Base-by-base conservation (phyloP, 2,797 vertebrate genomes). In the Xiphorhynchus erythropygius region DNA sequence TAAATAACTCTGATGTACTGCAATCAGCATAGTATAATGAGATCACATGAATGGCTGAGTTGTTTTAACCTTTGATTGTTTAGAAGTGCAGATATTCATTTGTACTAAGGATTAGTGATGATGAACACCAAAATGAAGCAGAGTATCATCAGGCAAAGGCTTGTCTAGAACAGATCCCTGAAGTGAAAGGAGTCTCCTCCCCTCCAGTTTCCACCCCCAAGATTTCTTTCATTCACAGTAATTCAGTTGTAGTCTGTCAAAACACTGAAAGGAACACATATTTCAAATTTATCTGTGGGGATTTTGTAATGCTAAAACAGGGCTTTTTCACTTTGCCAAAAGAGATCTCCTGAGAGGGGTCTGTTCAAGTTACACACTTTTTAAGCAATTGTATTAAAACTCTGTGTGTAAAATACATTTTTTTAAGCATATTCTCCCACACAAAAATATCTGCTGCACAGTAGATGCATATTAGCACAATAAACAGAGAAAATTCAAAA, bases 31-130 rank as follows among this genome's bases (percentile, higher is more conserved):
- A 93, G 90, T 86, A 95, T 96, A 96, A 96, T 90, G 96, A 96
- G 94, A 97, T 92, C 94, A 96, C 76, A 97, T 91, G 96, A 97
- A 95, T 93, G 96, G 93, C 85, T 67, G 94, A 94, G 84, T 84
- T n/a, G 44, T 96, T 97, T 96, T 97, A 97, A 97, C 97, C 97
- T 97, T 78, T 96, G 97, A 96, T 97, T 97, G 97, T 97, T 97
- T 97, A 96, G 97, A 96, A 97, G 95, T 94, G 89, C 67, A 90
- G 91, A 69, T 90, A 94, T 89, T 97, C 87, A 76, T 89, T 90
- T 88, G 67, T 90, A 89, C 90, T 76, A 37, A 82, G 75, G 80
- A 94, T 94, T 90, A 96, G 87, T 8, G 10, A 47, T 47, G 89
- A 95, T 84, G 94, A 96, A 83, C 67, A 84, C 59, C 1, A 0